Conservation (phyloP, 1,140 invertebrate genomes). For the Planococcus citri region DNA sequence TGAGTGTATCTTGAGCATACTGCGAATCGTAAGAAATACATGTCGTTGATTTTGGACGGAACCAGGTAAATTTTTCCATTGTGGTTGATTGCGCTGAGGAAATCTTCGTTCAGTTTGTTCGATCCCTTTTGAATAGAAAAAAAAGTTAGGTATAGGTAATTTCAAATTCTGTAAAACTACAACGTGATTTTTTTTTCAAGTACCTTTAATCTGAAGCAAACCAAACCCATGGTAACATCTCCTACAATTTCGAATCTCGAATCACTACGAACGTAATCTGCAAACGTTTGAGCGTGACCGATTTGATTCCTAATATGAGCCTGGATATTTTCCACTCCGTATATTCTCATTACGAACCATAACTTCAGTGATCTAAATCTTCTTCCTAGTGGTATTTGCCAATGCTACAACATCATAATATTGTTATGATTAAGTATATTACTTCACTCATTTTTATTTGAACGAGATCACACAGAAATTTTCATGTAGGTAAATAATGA, state of each 20-base stretch:
- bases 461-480: no score
- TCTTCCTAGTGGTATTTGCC: conserved; percentile 93
- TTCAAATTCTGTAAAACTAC: neutral
- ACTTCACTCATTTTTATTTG: no score
- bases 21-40: conserved; percentile 79
- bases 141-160: neutral
- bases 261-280: conserved; percentile 50
- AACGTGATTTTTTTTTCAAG: neutral
- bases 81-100: conserved; percentile 78
- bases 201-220: conserved; percentile 86
- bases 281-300: conserved; percentile 70
- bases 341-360: conserved; percentile 90
- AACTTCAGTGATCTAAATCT: conserved; percentile 89
- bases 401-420: conserved; percentile 58
- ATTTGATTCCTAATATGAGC: conserved; percentile 72
- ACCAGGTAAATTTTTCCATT: conserved; percentile 88
- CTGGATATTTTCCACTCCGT: conserved; percentile 78
- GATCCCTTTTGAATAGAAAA: conserved; percentile 40
- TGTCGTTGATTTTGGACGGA: conserved; percentile 71
- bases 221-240: conserved; percentile 78
- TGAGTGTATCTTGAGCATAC: conserved; percentile 78
- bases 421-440: neutral
- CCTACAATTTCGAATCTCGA: conserved; percentile 72
- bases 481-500: no score
- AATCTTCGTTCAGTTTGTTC: conserved; percentile 70